Base-by-base conservation (phyloP, 1,140 invertebrate species). In the Diorhabda sublineata region DNA sequence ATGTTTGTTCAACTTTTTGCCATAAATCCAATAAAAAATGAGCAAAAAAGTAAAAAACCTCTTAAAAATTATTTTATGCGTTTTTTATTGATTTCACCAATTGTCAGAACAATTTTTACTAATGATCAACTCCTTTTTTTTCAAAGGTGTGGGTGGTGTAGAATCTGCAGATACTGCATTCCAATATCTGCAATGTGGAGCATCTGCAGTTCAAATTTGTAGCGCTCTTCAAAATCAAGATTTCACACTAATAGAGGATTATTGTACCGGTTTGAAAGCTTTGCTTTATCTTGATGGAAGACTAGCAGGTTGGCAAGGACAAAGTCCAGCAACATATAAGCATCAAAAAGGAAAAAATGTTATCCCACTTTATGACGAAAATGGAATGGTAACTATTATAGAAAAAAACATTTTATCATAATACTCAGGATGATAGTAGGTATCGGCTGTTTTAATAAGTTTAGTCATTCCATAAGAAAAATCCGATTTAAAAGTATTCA, bases 201-300 rank as follows among this genome's bases (percentile, higher is more conserved):
- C 97, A 5, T 89, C 90, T 3, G 90, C 95, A 42, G 81, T 99
- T 0, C 97, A 98, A 86, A 92, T 96, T 63, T 94, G 97, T 81
- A 98, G 95, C 80, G 95, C 97, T 4, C 88, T 99, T 9, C 98
- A 99, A 81, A 99, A 99, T 84, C 98, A 99, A 85, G 97, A 98
- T 82, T 98, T 97, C 74, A 97, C 96, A 0, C 79, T 98, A 0
- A 91, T 98, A 66, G 91, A 98, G 8, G 96, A 99, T 81, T 99
- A 98, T 77, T 88, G 91, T 57, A 93, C 89, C 3, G 96, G 96
- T 0, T 83, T 99, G 5, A 96, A 96, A 83, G 86, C 96, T 0
- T 81, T 98, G 42, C 81, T 99, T 2, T 99, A 98, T 78, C 79
- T 98, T 8, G 85, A 91, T 64, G 88, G 87, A 47, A 80, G 81